Base-by-base conservation (phyloP, 2,888 invertebrate genomes). In the Nowickia ferox region DNA sequence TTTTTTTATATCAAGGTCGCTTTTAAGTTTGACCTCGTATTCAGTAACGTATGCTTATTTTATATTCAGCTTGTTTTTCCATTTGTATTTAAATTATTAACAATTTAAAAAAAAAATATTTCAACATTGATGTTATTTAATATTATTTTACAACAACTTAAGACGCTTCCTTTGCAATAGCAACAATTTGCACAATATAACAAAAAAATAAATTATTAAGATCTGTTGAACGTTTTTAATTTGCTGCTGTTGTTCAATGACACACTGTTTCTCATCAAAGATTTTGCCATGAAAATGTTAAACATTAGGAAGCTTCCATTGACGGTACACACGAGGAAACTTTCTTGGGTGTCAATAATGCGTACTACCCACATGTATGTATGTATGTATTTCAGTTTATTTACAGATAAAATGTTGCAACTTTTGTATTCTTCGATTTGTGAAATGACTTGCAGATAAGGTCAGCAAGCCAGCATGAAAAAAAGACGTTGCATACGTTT, bases 161-260 rank as follows among this genome's bases (percentile, higher is more conserved):
- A 69, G 19, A 66, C 53, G 71, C 71, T 86, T 86, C 86, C 86
- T 83, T 79, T 66, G 82, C 57, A 80, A 74, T 57, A 15, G 46
- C 30, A 79, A 63, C 61, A 63, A 19, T 11, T 55, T 61, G 44
- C 71, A 78, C 79, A 78, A 71, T 55, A 79, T 48, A 71, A 72
- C 59, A 63, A 48, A 51, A 75, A 65, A 17, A 72, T 40, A 19
- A 22, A 48, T 48, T 9, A 42, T 55, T 17, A 51, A 66, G 66
- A 69, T 78, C 71, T 83, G 66, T 78, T 75, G 76, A 82, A 71
- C 77, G 68, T 78, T 85, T 72, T 17, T 71, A n/a, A 1, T 11
- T 75, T 30, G 63, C 38, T 46, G 46, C 30, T 85, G 82, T 66
- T 85, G 82, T 85, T 85, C 85, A 85, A 82, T 85, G 85, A 85